Base-by-base conservation (phyloP, 2,888 invertebrate species). In the Macrosiphum euphorbiae region DNA sequence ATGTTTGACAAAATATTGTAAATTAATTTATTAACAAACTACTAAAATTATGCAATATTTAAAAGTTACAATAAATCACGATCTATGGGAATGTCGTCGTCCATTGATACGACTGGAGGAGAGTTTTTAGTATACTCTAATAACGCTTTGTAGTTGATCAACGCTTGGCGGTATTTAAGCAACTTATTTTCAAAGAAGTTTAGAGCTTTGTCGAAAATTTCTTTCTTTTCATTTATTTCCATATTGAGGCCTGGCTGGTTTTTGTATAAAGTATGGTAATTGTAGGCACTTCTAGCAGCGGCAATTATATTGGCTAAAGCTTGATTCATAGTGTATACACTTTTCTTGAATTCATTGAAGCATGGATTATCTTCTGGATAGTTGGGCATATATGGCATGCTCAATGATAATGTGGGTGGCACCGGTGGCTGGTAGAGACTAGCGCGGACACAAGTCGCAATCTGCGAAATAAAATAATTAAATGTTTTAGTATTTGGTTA, bases 101-200 rank as follows among this genome's bases (percentile, higher is more conserved):
- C 8, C 7, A 28, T 0, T 16, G 28, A 0, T 7, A 47, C 0
- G 28, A 35, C 3, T 78, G 7, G 20, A 7, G 26, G 0, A 0
- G n/a, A n/a, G 47, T 1, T 0, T 13, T 4, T 58, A 4, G 3
- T 11, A 47, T 2, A 28, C 13, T 28, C 47, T 47, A 86, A 7
- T 47, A 28, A 13, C 2, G 0, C 0, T 86, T 86, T 86, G 5
- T 5, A 86, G 0, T 28, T 28, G 2, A 47, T n/a, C 67, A 91
- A 8, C 0, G 26, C 26, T 13, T 52, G 35, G 16, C 16, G 41
- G 78, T 84, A 91, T 7, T 84, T 28, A 16, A 2, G 0, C 28
- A 52, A 52, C 3, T 50, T n/a, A 0, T 78, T 13, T 0, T 78
- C 16, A 26, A 84, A 41, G 90, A 28, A 41, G 16, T 28, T 0